Evolutionary conservation across 2,888 invertebrate species (phyloP), one percentile per base, ranked within the genome.

Genomic region (Megastigmus dorsalis): DNA sequence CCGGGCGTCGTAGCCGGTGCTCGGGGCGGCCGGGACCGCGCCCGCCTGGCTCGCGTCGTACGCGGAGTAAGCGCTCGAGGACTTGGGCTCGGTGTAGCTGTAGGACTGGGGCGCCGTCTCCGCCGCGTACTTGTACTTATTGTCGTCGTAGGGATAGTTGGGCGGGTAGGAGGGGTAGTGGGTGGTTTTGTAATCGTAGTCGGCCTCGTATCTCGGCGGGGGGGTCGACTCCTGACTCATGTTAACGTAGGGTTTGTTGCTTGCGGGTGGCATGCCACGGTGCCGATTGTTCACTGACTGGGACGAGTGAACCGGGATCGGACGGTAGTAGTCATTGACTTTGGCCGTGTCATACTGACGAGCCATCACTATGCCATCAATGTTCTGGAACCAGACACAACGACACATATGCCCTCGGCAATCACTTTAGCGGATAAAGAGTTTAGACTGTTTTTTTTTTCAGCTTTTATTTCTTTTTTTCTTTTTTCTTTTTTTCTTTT

Each of bases 341-440:
- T 87, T 87, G 82, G 83, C 84, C 83, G 84, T 82, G 79, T 88
- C 88, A 86, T 86, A 80, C 84, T 87, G 88, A 85, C 88, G 88
- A 78, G 88, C 86, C 87, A 88, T 87, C 87, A 88, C 86, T 83
- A 88, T 85, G 80, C 88, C 87, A 84, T 88, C 88, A 84, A 88
- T 88, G 82, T 87, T 88, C 88, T 88, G 88, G 80, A 88, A 88
- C 87, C 87, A 88, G 88, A 88, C 86, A 87, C 86, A 86, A 69
- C 71, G 62, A 77, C 77, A 74, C 77, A 66, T 63, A 45, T 67
- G 84, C 85, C 84, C 86, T 84, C 86, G 87, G 84, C 86, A 87
- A 86, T 86, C 82, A 86, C 85, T 84, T 84, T 60, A 67, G 50
- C 62, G 67, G 41, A 63, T 65, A 57, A 38, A 84, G 83, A 79